phyloP scores from a whole-genome alignment of 2,113 vertebrate species.

The Chascanopsetta lugubris region DNA sequence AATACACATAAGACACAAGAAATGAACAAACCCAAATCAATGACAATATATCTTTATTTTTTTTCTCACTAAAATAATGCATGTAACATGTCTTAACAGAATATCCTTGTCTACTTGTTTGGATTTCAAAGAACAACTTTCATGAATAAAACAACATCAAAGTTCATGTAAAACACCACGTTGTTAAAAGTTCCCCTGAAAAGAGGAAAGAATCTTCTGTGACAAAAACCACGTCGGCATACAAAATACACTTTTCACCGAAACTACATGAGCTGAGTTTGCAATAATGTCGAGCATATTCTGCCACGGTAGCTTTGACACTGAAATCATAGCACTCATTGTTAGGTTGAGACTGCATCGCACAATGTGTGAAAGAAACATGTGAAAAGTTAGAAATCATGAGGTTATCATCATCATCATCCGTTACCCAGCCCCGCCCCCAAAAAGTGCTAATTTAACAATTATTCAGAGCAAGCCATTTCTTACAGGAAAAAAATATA shows the following conservation, averaged over 20 bases:
- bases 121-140: conserved; percentile 59
- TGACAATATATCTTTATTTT: conserved; percentile 73
- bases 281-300: conserved; percentile 52
- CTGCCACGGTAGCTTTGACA: conserved; percentile 47
- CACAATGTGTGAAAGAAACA: conserved; percentile 41
- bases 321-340: conserved; percentile 48
- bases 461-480: conserved; percentile 63
- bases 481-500: conserved; percentile 67
- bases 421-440: background rate
- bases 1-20: conserved; percentile 10
- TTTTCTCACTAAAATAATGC: conserved; percentile 70
- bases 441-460: conserved; percentile 68
- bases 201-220: conserved; percentile 51
- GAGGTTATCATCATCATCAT: conserved; percentile 52
- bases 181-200: conserved; percentile 66
- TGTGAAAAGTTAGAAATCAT: conserved; percentile 45
- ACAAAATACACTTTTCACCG: conserved; percentile 67
- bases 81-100: conserved; percentile 66
- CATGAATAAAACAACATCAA: conserved; percentile 64
- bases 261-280: conserved; percentile 52
- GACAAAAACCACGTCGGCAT: conserved; percentile 67
- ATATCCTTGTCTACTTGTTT: conserved; percentile 50
- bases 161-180: conserved; percentile 69
- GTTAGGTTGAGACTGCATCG: conserved; percentile 53
- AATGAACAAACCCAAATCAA: conserved; percentile 23